Percentiles rank a stretch among this genome's conserved stretches.
Evolutionary conservation across 2,888 invertebrate genomes (phyloP).

Genomic region (Scrobipalpa costella): DNA sequence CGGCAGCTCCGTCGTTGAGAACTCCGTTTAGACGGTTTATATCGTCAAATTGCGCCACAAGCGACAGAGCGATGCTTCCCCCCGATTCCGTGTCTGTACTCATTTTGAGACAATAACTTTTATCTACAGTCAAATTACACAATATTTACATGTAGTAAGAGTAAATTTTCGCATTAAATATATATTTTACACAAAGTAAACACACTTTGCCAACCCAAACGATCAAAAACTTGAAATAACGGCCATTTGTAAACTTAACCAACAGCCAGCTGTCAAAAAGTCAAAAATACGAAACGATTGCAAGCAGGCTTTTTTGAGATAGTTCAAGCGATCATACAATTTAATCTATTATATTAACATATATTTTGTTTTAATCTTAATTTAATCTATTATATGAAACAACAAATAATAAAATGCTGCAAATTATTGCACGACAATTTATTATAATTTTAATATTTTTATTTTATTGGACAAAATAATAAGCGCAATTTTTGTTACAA

Average conservation of each 20-base stretch:
- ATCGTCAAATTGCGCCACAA: slow-evolving; percentile 87
- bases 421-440: no score
- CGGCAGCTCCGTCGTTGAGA: slow-evolving; percentile 84
- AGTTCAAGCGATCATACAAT: neutral
- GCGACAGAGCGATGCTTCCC: slow-evolving; percentile 74
- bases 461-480: no score
- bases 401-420: no score
- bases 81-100: slow-evolving; percentile 70
- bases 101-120: slow-evolving; percentile 52
- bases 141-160: slow-evolving; percentile 26
- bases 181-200: slow-evolving; percentile 27
- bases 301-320: neutral
- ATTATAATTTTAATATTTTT: no score
- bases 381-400: no score
- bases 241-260: slow-evolving; percentile 22
- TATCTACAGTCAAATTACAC: slow-evolving; percentile 33
- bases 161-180: slow-evolving; percentile 38
- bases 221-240: slow-evolving; percentile 39
- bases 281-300: slow-evolving; percentile 4
- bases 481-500: neutral
- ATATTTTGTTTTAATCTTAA: no score
- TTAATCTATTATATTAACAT: no score
- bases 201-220: slow-evolving; percentile 24
- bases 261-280: slow-evolving; percentile 18
- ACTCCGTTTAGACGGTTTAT: slow-evolving; percentile 84